Conservation (phyloP, 2,888 invertebrate genomes). For the Labia minor region DNA sequence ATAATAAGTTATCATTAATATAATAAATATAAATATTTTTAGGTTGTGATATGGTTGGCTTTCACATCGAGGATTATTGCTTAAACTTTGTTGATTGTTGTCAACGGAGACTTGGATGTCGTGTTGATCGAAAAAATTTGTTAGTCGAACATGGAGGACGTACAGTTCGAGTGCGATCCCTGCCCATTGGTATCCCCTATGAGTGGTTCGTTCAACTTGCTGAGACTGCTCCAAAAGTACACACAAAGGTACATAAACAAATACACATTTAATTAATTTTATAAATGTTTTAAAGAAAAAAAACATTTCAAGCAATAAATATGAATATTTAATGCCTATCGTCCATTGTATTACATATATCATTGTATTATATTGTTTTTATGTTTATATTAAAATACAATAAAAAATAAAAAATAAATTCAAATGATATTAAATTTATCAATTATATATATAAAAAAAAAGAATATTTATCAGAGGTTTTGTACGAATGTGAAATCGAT, state of each 20-base stretch:
- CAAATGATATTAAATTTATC: no score
- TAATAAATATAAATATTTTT: no score
- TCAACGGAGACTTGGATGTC: constrained; percentile 73
- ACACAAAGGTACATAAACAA: no score
- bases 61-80: constrained; percentile 84
- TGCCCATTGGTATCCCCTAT: constrained; percentile 83
- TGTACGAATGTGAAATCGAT: no score
- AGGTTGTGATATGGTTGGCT: constrained; percentile 87
- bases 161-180: constrained; percentile 68
- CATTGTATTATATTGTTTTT: no score
- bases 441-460: no score
- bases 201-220: constrained; percentile 75
- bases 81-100: constrained; percentile 86
- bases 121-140: constrained; percentile 76
- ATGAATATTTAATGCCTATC: neutral
- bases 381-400: no score
- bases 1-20: no score
- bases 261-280: no score
- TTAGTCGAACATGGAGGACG: constrained; percentile 79
- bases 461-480: no score
- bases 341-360: no score
- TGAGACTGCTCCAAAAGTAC: constrained; percentile 39
- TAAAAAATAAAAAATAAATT: no score
- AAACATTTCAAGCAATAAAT: neutral
- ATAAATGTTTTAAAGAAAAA: neutral